Evolutionary conservation across 2,888 invertebrate species (phyloP).

Genomic region (Cyclophora punctaria): DNA sequence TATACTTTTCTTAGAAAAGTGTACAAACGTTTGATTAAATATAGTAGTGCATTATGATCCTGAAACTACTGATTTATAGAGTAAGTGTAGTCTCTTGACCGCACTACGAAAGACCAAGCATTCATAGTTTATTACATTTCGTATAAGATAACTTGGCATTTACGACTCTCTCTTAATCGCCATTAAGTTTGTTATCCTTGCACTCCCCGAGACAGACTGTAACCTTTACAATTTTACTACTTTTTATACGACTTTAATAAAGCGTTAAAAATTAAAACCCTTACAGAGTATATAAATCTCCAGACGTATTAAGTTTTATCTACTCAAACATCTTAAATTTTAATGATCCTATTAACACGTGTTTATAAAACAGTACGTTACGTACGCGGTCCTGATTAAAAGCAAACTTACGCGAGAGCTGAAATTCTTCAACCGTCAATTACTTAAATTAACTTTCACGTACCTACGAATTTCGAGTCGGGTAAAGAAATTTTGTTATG

Average conservation of each 20-base stretch:
- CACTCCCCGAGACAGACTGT: conserved; percentile 16
- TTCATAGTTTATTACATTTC: conserved; percentile 54
- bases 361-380: conserved; percentile 1
- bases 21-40: too few species aligned
- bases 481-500: too few species aligned
- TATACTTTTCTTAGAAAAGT: too few species aligned
- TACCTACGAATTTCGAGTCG: too few species aligned
- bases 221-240: conserved; percentile 30
- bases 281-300: conserved; percentile 8
- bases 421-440: too few species aligned
- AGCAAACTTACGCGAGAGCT: too few species aligned
- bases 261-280: conserved; percentile 23
- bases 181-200: conserved; percentile 37
- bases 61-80: too few species aligned
- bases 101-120: conserved; percentile 18
- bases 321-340: neutral
- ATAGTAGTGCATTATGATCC: too few species aligned
- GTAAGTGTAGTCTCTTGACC: too few species aligned
- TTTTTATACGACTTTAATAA: conserved; percentile 26
- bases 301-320: conserved; percentile 5
- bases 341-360: conserved; percentile 10
- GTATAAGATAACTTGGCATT: conserved; percentile 50
- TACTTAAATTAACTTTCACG: too few species aligned
- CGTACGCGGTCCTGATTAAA: too few species aligned
- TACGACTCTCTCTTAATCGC: conserved; percentile 54